A percentile compares a stretch with the other conserved stretches of the same genome.
Conservation (phyloP, 2,113 vertebrate species). For the Hiodon tergisus region DNA sequence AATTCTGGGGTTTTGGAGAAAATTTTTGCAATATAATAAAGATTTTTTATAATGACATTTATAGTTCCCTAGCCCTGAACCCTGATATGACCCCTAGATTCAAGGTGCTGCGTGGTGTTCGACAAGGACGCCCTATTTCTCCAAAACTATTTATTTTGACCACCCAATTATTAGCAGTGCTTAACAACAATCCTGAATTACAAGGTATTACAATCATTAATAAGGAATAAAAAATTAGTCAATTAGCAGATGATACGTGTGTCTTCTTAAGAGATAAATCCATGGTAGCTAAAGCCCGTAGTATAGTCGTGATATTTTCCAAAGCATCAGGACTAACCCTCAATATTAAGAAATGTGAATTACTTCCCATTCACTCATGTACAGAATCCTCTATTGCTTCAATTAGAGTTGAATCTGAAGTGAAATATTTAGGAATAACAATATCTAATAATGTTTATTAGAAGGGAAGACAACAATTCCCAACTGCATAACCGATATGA, state of each 20-base stretch:
- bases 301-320: slow-evolving; percentile 7
- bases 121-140: too few species aligned
- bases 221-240: slow-evolving; percentile 16
- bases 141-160: too few species aligned
- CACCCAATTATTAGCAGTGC: too few species aligned
- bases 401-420: slow-evolving; percentile 17
- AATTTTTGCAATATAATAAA: too few species aligned
- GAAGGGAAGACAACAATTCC: slow-evolving; percentile 13
- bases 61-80: too few species aligned
- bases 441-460: slow-evolving; percentile 17
- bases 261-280: slow-evolving; percentile 11
- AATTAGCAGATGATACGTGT: slow-evolving; percentile 4
- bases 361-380: slow-evolving; percentile 17
- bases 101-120: too few species aligned
- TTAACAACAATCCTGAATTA: not conserved
- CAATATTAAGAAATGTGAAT: slow-evolving; percentile 12
- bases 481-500: slow-evolving; percentile 12
- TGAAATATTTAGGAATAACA: slow-evolving; percentile 20
- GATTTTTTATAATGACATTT: too few species aligned
- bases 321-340: slow-evolving; percentile 18
- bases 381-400: slow-evolving; percentile 11
- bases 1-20: too few species aligned
- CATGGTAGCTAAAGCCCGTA: slow-evolving; percentile 1
- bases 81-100: too few species aligned
- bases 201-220: slow-evolving; percentile 1